Base-by-base conservation (phyloP, 2,113 vertebrate species). In the Gulo gulo region DNA sequence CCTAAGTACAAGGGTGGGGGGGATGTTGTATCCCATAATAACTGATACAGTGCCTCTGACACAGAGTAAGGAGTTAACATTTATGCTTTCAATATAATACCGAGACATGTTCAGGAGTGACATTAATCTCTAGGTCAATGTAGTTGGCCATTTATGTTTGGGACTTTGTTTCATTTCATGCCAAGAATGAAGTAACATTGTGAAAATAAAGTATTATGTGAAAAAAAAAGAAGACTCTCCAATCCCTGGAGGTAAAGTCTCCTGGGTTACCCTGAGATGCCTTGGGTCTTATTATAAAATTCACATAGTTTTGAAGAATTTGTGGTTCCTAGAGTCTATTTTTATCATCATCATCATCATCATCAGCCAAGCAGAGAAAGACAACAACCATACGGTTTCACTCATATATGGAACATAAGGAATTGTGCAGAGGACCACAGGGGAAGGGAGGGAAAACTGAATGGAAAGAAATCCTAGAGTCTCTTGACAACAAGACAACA, bases 221-320 rank as follows among this genome's bases (percentile, higher is more conserved):
- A 4, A 26, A 61, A 31, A 31, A 29, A 65, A 63, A 63, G 26
- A 74, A 85, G 23, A 42, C 29, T 47, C 29, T 47, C 69, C 83
- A 82, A 67, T 12, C 61, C 34, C 79, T 86, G 34, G 45, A 89
- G 45, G 42, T 85, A 81, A 95, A 91, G 50, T 1, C 52, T 50
- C 8, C 15, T 84, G 67, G 9, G 34, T 65, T 88, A 91, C n/a
- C 11, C 31, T 93, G 91, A 42, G 78, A 76, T 88, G 31, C 18
- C 14, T 73, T 92, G 14, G 69, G n/a, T 94, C 34, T 7, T 65
- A 29, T 61, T 31, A 87, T 73, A 52, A 90, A 79, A 91, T 92
- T 14, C 31, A 71, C 73, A 76, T 84, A 16, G 71, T 86, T 95
- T 87, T 94, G 15, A 95, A 97, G 45, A 95, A 86, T 94, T 79